Base-by-base conservation (phyloP, 2,888 invertebrate genomes). In the Scelioninae gen. 1 region DNA sequence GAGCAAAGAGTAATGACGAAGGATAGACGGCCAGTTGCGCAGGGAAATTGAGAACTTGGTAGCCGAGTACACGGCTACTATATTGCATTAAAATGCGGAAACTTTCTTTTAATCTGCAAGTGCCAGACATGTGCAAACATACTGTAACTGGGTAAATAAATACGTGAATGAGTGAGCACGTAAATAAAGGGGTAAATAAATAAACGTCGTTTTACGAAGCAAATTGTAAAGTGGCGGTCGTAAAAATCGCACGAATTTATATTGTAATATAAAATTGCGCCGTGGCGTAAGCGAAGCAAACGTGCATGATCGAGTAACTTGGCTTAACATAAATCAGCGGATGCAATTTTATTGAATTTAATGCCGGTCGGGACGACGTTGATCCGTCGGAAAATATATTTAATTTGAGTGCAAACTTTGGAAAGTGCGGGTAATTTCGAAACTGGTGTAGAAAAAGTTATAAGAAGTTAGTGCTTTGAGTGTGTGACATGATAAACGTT, bases 71-170 rank as follows among this genome's bases (percentile, higher is more conserved):
- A 34, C 49, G 16, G 45, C 58, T 66, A 51, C 66, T 58, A 11
- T 65, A 72, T 71, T 83, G 84, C 81, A 87, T 87, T 88, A 87
- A 87, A 88, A 88, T 86, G 87, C 85, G 4, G 86, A 87, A 87
- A 86, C 85, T 85, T 84, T 82, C 60, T 53, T 76, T 76, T 55
- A 72, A 72, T 62, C 31, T 53, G 32, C 15, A 55, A 55, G 29
- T 55, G 53, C 40, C 49, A 53, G 31, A 40, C 66, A 53, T 38
- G 23, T 13, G 29, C 29, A 16, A 38, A 38, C 13, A 6, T 2
- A 16, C 10, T 11, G 38, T 38, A 38, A 23, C 23, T 4, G 23
- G 23, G 23, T 4, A 23, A 23, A 23, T 23, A 23, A 23, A 23
- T 23, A 23, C 23, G 23, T 23, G 23, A 23, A n/a, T n/a, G n/a